Evolutionary conservation across 2,888 invertebrate genomes (phyloP).

Genomic region (Cantharis flavilabris): DNA sequence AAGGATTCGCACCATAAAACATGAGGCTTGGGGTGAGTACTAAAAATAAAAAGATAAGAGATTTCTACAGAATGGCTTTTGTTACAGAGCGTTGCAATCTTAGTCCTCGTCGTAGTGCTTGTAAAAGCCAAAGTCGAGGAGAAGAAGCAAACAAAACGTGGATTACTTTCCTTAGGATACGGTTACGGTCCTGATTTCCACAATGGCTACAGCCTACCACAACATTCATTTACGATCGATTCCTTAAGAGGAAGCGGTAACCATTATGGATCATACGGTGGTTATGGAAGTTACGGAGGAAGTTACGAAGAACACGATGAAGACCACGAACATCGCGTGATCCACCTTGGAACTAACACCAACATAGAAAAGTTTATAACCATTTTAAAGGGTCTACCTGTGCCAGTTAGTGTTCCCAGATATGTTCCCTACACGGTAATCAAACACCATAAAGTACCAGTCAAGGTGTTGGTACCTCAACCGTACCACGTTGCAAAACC

Average conservation of each 20-base stretch:
- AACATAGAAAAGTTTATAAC: constrained; percentile 68
- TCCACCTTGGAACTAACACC: constrained; percentile 54
- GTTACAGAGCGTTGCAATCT: constrained; percentile 52
- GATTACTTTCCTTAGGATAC: constrained; percentile 77
- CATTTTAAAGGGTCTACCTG: constrained; percentile 67
- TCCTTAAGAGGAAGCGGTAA: constrained; percentile 63
- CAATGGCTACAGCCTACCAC: constrained; percentile 63
- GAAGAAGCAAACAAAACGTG: constrained; percentile 82
- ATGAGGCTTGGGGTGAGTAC: constrained; percentile 63
- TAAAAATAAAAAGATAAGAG: neutral
- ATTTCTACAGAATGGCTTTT: neutral
- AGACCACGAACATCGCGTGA: constrained; percentile 40
- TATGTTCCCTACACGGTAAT: constrained; percentile 67
- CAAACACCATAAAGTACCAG: constrained; percentile 75
- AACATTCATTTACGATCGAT: neutral
- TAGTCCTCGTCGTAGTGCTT: constrained; percentile 72
- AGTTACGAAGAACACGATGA: constrained; percentile 23
- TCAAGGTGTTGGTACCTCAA: constrained; percentile 77
- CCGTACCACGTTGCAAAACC: constrained; percentile 82
- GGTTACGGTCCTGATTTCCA: constrained; percentile 80
- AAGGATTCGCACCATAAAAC: constrained; percentile 44
- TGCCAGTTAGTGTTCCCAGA: constrained; percentile 68
- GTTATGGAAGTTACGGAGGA: constrained; percentile 43
- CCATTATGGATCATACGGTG: constrained; percentile 58
- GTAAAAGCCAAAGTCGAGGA: constrained; percentile 68